These are phyloP conservation scores for Bombus vancouverensis DNA, from an alignment of 1,140 invertebrate species.

Conservation along the genomic window DNA sequence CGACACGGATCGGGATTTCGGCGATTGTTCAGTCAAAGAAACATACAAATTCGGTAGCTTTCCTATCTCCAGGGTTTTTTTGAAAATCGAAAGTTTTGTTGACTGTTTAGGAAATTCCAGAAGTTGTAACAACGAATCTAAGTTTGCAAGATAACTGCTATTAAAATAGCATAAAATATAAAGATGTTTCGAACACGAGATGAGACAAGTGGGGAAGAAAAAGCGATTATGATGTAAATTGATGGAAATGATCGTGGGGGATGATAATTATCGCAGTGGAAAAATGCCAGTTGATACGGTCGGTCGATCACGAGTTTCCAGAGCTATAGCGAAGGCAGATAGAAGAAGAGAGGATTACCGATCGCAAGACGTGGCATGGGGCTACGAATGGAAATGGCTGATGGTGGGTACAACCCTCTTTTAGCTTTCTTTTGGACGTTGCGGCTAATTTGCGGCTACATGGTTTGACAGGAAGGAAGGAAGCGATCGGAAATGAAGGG, in stretches of 20 bases:
- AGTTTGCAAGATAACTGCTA: neutral
- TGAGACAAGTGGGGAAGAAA: neutral
- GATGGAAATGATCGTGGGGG: conserved; percentile 43
- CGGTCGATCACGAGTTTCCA: conserved; percentile 40
- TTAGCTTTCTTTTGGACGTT: conserved; percentile 70
- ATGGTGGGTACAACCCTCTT: conserved; percentile 54
- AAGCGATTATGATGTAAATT: conserved; percentile 42
- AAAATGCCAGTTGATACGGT: conserved; percentile 47
- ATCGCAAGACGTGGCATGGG: conserved; percentile 31
- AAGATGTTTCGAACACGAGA: neutral
- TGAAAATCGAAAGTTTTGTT: too few relatives aligned
- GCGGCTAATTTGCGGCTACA: conserved; percentile 69
- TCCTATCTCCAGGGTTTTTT: too few relatives aligned
- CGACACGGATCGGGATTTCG: conserved; percentile 38
- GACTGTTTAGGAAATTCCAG: too few relatives aligned
- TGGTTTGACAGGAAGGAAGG: conserved; percentile 72
- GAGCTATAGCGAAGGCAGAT: neutral
- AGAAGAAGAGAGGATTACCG: conserved; percentile 34
- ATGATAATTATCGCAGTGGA: conserved; percentile 54
- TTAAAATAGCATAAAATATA: neutral
- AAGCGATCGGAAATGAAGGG: conserved; percentile 60
- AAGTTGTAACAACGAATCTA: too few relatives aligned
- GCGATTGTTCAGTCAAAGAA: neutral
- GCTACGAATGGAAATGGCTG: conserved; percentile 50
- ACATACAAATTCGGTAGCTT: too few relatives aligned